Evolutionary conservation across 2,888 invertebrate genomes (phyloP).

Genomic region (Bombylius discolor): DNA sequence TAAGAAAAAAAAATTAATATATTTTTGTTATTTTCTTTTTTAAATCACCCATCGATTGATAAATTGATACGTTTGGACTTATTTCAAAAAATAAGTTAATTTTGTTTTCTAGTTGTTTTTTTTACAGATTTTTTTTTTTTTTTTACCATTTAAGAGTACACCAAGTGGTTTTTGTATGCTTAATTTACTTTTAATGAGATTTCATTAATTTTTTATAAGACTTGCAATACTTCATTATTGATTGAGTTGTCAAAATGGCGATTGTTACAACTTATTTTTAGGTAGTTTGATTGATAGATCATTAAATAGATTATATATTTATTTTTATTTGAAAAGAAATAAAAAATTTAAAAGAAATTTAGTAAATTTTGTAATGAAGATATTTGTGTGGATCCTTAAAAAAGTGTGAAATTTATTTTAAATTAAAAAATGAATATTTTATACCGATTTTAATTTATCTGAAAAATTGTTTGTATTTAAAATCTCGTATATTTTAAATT

Average conservation of each 20-base stretch:
- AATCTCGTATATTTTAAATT: no score
- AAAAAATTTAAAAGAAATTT: no score
- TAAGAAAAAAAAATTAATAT: neutral
- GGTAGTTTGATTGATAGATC: neutral
- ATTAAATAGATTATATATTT: neutral
- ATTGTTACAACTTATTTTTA: neutral
- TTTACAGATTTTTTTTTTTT: neutral
- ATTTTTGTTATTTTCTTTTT: neutral
- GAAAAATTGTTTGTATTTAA: no score
- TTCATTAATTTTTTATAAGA: neutral
- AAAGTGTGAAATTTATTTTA: no score
- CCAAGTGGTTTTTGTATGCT: neutral
- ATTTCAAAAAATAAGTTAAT: neutral
- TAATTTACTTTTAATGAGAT: conserved; percentile 6
- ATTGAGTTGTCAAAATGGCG: neutral
- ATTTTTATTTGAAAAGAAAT: no score
- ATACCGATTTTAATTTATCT: no score
- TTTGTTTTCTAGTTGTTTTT: neutral
- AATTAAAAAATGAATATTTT: no score
- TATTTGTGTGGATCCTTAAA: no score
- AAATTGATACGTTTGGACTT: neutral
- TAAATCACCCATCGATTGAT: neutral
- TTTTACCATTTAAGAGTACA: neutral
- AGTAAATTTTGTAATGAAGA: no score
- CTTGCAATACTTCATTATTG: neutral